Conservation (phyloP, 2,888 invertebrate species). For the Chrysomela aeneicollis region DNA sequence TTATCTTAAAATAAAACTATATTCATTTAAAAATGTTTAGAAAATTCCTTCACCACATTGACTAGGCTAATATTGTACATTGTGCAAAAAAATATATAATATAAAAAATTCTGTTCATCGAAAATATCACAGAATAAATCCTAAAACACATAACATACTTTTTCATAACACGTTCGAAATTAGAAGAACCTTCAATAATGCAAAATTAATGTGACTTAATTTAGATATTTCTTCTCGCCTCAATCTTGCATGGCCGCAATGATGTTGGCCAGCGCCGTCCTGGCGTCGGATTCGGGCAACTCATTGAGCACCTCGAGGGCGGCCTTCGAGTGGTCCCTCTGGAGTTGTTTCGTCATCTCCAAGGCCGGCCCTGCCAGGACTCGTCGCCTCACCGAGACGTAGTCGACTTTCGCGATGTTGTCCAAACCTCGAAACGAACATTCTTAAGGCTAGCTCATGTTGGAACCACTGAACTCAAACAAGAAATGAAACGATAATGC, state of each 20-base stretch:
- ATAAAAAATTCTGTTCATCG: slow-evolving; percentile 7
- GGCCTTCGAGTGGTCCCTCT: slow-evolving; percentile 64
- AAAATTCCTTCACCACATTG: not conserved
- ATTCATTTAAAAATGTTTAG: not conserved
- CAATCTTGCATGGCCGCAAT: slow-evolving; percentile 83
- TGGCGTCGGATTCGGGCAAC: slow-evolving; percentile 83
- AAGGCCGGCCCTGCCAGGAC: slow-evolving; percentile 71
- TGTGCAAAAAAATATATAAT: not conserved
- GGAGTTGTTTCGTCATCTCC: slow-evolving; percentile 76
- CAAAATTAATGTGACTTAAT: too few relatives aligned
- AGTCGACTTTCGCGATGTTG: slow-evolving; percentile 73
- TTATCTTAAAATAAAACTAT: too few relatives aligned
- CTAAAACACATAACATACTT: slow-evolving; percentile 2
- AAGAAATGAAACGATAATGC: too few relatives aligned
- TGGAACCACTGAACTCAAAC: too few relatives aligned
- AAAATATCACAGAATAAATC: slow-evolving; percentile 27
- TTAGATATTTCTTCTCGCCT: too few relatives aligned
- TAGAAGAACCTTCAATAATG: too few relatives aligned
- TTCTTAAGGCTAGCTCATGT: too few relatives aligned
- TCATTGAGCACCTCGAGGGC: slow-evolving; percentile 64
- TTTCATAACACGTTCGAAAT: not conserved
- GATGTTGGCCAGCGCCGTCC: slow-evolving; percentile 85
- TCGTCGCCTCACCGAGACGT: slow-evolving; percentile 62
- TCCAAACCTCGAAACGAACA: slow-evolving; percentile 54
- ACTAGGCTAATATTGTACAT: slow-evolving; percentile 5